Base-by-base conservation (phyloP, 2,113 vertebrate species). In the Sus scrofa region DNA sequence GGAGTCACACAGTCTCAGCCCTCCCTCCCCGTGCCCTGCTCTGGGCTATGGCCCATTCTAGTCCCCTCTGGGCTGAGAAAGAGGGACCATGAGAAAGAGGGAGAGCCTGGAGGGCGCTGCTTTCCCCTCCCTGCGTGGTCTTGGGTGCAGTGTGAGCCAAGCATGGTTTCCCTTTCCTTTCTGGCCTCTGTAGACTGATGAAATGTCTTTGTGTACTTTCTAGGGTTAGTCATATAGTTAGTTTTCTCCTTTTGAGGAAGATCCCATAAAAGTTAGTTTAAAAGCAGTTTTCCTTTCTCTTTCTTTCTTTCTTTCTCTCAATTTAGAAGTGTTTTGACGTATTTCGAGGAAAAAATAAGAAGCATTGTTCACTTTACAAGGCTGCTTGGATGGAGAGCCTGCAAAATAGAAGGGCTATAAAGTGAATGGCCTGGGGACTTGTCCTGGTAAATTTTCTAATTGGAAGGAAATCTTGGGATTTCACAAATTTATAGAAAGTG, bases 381-480 rank as follows among this genome's bases (percentile, higher is more conserved):
- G 65, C 18, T 67, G 16, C 62, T 85, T 85, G 50, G 20, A n/a
- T 50, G 39, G 30, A 79, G 63, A 75, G 37, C 52, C 90, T 92
- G 26, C 50, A 85, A 56, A 67, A n/a, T 27, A 62, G 16, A 79
- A 84, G 19, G 22, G n/a, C n/a, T 54, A 9, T 63, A 32, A 94
- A 83, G 20, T 27, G n/a, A 26, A 20, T 16, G 26, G 9, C 62
- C 34, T 84, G 39, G 27, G 54, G 34, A 44, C 44, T 90, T 70
- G 75, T 24, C 60, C 11, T 4, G 2, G 93, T 68, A 90, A 85
- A n/a, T 77, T 94, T 81, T 95, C 67, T n/a, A 67, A 11, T 22
- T 82, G 71, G 74, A 91, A 94, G 56, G 86, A 95, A 96, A 92
- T 65, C 65, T 92, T 63, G 71, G 68, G 58, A 37, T 30, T 87